A percentile compares a stretch with the other conserved stretches of the same genome.
Evolutionary conservation across 2,888 invertebrate species (phyloP).

Genomic region (Pterostichus niger): DNA sequence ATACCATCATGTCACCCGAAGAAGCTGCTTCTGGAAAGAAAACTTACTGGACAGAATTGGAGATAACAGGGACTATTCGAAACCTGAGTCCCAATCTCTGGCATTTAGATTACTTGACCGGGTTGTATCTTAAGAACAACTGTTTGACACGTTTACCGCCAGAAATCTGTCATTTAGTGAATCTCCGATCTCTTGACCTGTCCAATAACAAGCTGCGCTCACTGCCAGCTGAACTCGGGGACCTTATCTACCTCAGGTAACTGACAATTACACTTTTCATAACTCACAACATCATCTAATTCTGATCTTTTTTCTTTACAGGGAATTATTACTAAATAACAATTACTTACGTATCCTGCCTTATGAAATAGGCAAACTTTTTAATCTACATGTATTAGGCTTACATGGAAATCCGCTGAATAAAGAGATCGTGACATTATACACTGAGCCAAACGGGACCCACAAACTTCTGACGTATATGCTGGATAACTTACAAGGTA

Average conservation of each 20-base stretch:
- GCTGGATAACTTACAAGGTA: conserved; percentile 97
- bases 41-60: conserved; percentile 89
- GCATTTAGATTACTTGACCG: conserved; percentile 94
- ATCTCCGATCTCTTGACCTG: conserved; percentile 93
- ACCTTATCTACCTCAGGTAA: conserved; percentile 95
- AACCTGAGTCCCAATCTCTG: conserved; percentile 96
- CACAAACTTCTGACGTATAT: conserved; percentile 96
- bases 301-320: conserved; percentile 76
- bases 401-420: conserved; percentile 96
- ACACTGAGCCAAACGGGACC: conserved; percentile 96
- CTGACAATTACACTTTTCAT: conserved; percentile 26
- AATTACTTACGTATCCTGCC: conserved; percentile 96
- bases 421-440: conserved; percentile 94
- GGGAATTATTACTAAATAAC: conserved; percentile 96
- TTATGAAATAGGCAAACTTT: conserved; percentile 97
- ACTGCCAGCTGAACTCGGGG: conserved; percentile 97
- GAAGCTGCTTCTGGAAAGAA: conserved; percentile 95
- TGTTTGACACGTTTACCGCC: conserved; percentile 93
- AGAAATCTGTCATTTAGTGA: conserved; percentile 91
- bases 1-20: conserved; percentile 95
- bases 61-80: conserved; percentile 94
- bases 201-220: conserved; percentile 96
- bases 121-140: conserved; percentile 97
- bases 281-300: conserved; percentile 13
- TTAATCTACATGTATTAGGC: conserved; percentile 96